A percentile compares a stretch with the other conserved stretches of the same genome.
These are phyloP conservation scores for Proterorhinus semilunaris DNA, from an alignment of 2,113 vertebrate species.

Conservation along the genomic window DNA sequence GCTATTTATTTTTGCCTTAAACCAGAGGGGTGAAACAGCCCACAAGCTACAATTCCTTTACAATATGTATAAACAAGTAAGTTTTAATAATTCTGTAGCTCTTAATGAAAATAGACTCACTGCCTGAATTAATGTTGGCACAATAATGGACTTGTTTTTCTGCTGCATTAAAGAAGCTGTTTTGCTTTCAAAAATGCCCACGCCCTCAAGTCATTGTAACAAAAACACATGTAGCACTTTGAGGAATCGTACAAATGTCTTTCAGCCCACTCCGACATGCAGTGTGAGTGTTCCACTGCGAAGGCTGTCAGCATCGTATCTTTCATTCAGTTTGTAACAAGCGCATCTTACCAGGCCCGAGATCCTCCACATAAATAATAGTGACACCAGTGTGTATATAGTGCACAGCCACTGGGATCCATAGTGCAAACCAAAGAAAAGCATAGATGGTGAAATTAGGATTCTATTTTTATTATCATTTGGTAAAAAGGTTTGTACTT, in stretches of 20 bases:
- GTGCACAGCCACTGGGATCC: background rate
- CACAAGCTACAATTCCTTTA: background rate
- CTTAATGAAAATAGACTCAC: background rate
- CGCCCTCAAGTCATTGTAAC: background rate
- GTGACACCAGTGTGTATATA: background rate
- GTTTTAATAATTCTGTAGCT: background rate
- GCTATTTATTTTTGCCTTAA: too few relatives aligned
- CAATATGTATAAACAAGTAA: background rate
- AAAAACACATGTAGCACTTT: conserved; percentile 8
- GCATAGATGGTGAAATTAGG: background rate
- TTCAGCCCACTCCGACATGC: conserved; percentile 19
- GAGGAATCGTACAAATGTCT: conserved; percentile 9
- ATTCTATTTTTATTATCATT: background rate
- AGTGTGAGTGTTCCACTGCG: background rate
- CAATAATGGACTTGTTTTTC: background rate
- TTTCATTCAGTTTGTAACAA: conserved; percentile 8
- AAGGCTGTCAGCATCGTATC: conserved; percentile 5
- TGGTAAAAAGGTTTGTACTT: background rate
- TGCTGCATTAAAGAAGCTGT: background rate
- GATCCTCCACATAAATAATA: conserved; percentile 53
- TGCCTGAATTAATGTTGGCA: background rate
- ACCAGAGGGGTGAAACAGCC: background rate
- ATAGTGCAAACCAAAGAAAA: background rate
- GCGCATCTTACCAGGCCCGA: background rate
- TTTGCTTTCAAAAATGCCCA: background rate